Percentiles rank a stretch among this genome's conserved stretches.
phyloP scores from a whole-genome alignment of 2,888 invertebrate species.

The Oscheius sp. region DNA sequence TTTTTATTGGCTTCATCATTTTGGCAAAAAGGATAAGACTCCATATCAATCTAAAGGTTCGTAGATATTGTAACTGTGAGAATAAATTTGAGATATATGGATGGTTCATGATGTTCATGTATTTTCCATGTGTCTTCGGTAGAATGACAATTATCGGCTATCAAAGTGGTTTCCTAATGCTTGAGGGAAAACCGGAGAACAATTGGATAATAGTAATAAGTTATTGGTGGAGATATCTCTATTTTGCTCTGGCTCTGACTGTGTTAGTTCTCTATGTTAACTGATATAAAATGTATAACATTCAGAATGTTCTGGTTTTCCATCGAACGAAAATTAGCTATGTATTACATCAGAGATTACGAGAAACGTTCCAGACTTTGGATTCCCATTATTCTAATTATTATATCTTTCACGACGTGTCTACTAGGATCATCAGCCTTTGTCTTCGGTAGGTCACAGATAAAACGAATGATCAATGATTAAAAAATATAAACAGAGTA shows the following conservation, averaged over 20 bases:
- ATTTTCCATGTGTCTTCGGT: neutral
- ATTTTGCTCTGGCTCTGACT: neutral
- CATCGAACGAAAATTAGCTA: slow-evolving; percentile 1
- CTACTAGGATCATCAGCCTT: neutral
- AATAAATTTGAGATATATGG: neutral
- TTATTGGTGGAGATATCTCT: neutral
- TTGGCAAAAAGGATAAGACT: neutral
- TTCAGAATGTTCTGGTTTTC: neutral
- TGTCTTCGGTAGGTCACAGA: neutral
- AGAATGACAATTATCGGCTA: neutral
- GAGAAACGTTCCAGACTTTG: slow-evolving; percentile 2
- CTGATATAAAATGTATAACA: neutral
- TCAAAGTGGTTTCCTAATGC: neutral
- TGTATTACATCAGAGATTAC: slow-evolving; percentile 5
- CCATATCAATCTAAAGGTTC: slow-evolving; percentile 16
- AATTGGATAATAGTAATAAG: neutral
- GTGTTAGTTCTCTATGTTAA: neutral
- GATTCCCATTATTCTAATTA: neutral
- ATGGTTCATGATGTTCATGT: neutral
- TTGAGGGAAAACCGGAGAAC: neutral
- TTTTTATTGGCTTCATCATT: neutral
- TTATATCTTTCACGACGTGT: neutral
- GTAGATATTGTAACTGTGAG: neutral
- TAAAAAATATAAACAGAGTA: no score
- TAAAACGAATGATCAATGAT: neutral